Evolutionary conservation across 2,888 invertebrate species (phyloP), one percentile per base, ranked within the genome.

Genomic region (Nomada lathburiana): DNA sequence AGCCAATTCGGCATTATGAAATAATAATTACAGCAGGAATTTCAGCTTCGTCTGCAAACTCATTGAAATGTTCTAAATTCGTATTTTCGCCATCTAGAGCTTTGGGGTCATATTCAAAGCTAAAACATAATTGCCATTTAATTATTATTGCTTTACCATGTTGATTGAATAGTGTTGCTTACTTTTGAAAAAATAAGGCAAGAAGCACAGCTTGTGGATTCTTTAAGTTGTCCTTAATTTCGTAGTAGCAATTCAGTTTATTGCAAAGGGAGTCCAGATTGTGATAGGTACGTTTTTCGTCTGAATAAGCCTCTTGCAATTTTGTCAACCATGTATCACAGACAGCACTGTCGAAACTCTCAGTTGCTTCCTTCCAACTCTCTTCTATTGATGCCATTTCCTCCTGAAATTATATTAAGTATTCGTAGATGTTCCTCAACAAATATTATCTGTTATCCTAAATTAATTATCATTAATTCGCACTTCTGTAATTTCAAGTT

Each of bases 111-210:
- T 96, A 96, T 81, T 95, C 94, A 80, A 95, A 94, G 87, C 95
- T 95, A 90, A 76, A 94, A 90, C 23, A 74, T 11, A 71, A 82
- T 73, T 79, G 11, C 18, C 29, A 53, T 71, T 42, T 72, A n/a
- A n/a, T 76, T 16, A 23, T 7, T 44, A n/a, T 26, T 9, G 18
- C 11, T 42, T 18, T 2, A 18, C 60, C 11, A 42, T 9, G 13
- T 36, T 53, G 1, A 23, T 5, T 55, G 44, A 42, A 44, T 63
- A 9, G 18, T 16, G 47, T 20, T 36, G 94, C 94, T 93, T 92
- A 95, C 95, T 95, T 95, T 87, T 95, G 95, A 89, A 95, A 95
- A 84, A 95, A 94, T 74, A 95, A 91, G 0, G 95, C 95, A 71
- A 95, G 92, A 11, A 94, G 92, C 16, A 95, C 93, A 72, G 95